Percentiles rank a stretch among this genome's conserved stretches.
Conservation (phyloP, 2,888 invertebrate genomes). For the Falcaria lacertinaria region DNA sequence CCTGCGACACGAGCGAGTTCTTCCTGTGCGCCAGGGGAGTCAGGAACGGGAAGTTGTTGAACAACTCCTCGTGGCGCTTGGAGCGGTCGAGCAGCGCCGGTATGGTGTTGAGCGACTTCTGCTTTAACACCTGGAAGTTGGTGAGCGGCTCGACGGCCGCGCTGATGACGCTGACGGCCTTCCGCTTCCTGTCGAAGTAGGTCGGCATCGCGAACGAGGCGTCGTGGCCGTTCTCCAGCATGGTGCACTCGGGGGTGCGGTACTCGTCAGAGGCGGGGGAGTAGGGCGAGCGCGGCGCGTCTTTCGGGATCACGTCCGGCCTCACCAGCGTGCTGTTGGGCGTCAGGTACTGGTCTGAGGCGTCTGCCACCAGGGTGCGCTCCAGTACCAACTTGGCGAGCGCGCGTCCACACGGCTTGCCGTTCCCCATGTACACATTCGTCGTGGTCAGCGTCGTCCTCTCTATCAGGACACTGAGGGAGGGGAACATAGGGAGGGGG, state of each 20-base stretch:
- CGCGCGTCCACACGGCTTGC: conserved; percentile 42
- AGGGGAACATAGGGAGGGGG: conserved; percentile 21
- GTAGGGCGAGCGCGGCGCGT: conserved; percentile 12
- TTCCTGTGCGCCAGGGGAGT: conserved; percentile 80
- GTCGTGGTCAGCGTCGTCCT: conserved; percentile 39
- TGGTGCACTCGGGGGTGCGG: conserved; percentile 50
- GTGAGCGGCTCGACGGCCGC: conserved; percentile 59
- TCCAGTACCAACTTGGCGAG: conserved; percentile 53
- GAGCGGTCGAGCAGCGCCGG: conserved; percentile 57
- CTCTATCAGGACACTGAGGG: conserved; percentile 47
- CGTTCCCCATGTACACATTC: conserved; percentile 33
- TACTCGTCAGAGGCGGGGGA: conserved; percentile 52
- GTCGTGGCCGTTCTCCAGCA: conserved; percentile 34
- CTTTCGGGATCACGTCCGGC: conserved; percentile 60
- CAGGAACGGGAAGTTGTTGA: conserved; percentile 78
- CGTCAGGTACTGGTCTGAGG: conserved; percentile 55
- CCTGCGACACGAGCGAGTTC: conserved; percentile 56
- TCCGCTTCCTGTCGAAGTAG: conserved; percentile 67
- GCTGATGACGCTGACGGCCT: conserved; percentile 45
- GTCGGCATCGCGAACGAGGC: conserved; percentile 66
- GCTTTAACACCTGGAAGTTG: conserved; percentile 71
- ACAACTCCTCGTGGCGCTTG: conserved; percentile 63
- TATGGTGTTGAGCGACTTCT: conserved; percentile 71
- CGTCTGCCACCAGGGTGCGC: conserved; percentile 38
- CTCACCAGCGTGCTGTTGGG: conserved; percentile 55